phyloP scores from a whole-genome alignment of 2,113 vertebrate species.

The Rhynchomys soricoides region DNA sequence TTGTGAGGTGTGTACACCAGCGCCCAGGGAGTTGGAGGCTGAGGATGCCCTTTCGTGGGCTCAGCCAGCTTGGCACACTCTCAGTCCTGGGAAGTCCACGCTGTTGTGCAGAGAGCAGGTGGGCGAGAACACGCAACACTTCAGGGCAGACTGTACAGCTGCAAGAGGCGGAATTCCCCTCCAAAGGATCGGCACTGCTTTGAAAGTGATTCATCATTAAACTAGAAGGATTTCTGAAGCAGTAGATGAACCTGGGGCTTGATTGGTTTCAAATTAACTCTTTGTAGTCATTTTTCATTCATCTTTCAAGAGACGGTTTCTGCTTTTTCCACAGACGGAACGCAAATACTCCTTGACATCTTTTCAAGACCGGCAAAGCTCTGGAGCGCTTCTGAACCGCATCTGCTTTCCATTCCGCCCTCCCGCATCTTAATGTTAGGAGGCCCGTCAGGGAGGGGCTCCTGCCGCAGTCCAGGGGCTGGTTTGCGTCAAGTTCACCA shows the following conservation, averaged over 20 bases:
- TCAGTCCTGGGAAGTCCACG: conserved; percentile 77
- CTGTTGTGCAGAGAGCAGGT: conserved; percentile 83
- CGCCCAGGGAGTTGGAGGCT: not conserved
- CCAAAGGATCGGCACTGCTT: conserved; percentile 85
- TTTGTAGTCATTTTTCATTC: conserved; percentile 70
- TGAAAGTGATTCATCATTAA: conserved; percentile 81
- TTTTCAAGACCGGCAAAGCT: conserved; percentile 12
- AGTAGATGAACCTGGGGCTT: conserved; percentile 57
- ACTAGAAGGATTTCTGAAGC: conserved; percentile 75
- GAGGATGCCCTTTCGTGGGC: conserved; percentile 17
- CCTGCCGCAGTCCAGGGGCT: fast-evolving
- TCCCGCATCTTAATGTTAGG: not conserved
- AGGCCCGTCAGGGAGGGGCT: not conserved
- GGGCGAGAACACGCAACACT: conserved; percentile 80
- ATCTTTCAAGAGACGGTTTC: conserved; percentile 12
- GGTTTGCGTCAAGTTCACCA: not conserved
- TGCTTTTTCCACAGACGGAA: conserved; percentile 47
- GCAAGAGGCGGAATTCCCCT: conserved; percentile 92
- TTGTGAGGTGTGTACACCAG: not conserved
- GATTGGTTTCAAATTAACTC: conserved; percentile 81
- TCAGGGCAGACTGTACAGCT: conserved; percentile 88
- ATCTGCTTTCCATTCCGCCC: conserved; percentile 50
- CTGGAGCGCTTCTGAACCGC: not conserved
- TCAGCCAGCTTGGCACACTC: conserved; percentile 63
- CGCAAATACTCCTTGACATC: conserved; percentile 52